A percentile compares a stretch with the other conserved stretches of the same genome.
phyloP scores from a whole-genome alignment of 2,797 vertebrate genomes.

The Chrosomus eos region DNA sequence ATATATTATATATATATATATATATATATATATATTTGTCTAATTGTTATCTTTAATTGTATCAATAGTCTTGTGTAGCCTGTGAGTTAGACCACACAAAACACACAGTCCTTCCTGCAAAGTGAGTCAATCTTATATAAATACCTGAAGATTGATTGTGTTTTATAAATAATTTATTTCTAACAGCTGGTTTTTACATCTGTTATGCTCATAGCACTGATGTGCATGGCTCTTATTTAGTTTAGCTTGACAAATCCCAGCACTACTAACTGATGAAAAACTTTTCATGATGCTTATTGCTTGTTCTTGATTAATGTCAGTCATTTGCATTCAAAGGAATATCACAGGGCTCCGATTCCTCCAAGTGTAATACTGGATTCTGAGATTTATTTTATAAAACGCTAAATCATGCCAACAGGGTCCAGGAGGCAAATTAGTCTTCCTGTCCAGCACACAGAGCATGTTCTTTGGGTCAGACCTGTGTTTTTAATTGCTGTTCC shows the following conservation, averaged over 20 bases:
- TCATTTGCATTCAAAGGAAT: slow-evolving; percentile 23
- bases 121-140: not conserved
- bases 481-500: slow-evolving; percentile 22
- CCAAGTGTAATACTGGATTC: not conserved
- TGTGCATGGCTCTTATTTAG: slow-evolving; percentile 14
- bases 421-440: slow-evolving; percentile 24
- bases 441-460: slow-evolving; percentile 20
- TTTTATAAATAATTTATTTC: slow-evolving; percentile 19
- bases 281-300: slow-evolving; percentile 10
- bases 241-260: slow-evolving; percentile 29
- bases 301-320: slow-evolving; percentile 29
- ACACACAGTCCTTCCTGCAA: not conserved
- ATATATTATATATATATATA: too few relatives aligned
- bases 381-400: slow-evolving; percentile 23
- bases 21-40: too few relatives aligned
- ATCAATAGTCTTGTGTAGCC: not conserved
- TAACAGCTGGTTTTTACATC: not conserved
- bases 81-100: not conserved
- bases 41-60: not conserved
- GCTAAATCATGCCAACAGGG: not conserved
- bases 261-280: not conserved
- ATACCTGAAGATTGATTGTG: slow-evolving; percentile 1
- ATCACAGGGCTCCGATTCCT: not conserved
- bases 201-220: slow-evolving; percentile 14
- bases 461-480: slow-evolving; percentile 21